Base-by-base conservation (phyloP, 1,140 invertebrate species). In the Arctopsyche grandis region DNA sequence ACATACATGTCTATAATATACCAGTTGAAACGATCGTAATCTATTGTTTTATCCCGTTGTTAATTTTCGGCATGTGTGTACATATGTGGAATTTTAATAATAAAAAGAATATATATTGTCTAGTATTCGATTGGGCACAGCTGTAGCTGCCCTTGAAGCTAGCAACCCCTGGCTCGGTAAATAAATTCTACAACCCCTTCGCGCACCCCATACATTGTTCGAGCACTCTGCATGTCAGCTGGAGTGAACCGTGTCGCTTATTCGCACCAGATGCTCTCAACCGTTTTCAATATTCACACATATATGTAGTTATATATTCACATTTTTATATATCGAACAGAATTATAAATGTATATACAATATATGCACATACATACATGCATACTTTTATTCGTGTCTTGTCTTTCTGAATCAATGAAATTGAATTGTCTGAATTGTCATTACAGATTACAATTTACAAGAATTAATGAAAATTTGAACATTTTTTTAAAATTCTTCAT, bases 141-240 rank as follows among this genome's bases (percentile, higher is more conserved):
- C 58, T 76, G 44, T 71, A 56, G 19, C 24, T 14, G 71, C 48
- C 48, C 48, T 74, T 43, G 69, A 70, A 70, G 14, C 9, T 46
- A 56, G 16, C 46, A 29, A 48, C 74, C 74, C 74, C 56, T 43
- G 26, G 69, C 26, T 48, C 71, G 22, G 56, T 76, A 76, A 76
- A 76, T 76, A 76, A 58, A 76, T 76, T 76, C 19, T 24, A 48
- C 74, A 76, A 76, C 74, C 74, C 74, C 74, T 76, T 76, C 74
- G 56, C 52, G 3, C 22, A 4, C 29, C 26, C 29, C 56, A 63
- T 16, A 22, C 74, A 76, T 60, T 63, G 74, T 76, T 38, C 43
- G 38, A 52, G 48, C n/a, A 44, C 74, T 44, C 7, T 52, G 26
- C 21, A 38, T 46, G 48, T 76, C 74, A 63, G 74, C 74, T 63